Evolutionary conservation across 1,140 invertebrate genomes (phyloP).

Genomic region (Bradynema listronoti): DNA sequence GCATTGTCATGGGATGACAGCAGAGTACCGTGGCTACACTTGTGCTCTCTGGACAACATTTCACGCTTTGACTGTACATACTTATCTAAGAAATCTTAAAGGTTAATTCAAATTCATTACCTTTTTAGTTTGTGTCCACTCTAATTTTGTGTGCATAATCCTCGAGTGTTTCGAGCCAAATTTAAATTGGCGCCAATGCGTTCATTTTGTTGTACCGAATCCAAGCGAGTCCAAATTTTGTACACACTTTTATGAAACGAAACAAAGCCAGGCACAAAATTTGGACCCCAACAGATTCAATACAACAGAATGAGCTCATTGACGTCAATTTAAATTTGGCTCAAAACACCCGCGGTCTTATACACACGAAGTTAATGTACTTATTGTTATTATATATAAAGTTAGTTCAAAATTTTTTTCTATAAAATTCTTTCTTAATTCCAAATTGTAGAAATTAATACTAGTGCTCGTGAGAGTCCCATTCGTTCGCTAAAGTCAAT

Average conservation of each 20-base stretch:
- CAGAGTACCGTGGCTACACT: slow-evolving; percentile 74
- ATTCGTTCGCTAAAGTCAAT: slow-evolving; percentile 46
- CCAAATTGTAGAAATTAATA: slow-evolving; percentile 6
- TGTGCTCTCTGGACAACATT: slow-evolving; percentile 94
- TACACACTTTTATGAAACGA: too few relatives aligned
- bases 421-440: too few relatives aligned
- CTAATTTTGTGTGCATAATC: too few relatives aligned
- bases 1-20: slow-evolving; percentile 72
- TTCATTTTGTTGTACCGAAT: too few relatives aligned
- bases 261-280: slow-evolving; percentile 50
- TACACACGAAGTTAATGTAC: too few relatives aligned
- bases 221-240: too few relatives aligned
- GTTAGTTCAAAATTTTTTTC: slow-evolving; percentile 33
- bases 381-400: slow-evolving; percentile 3
- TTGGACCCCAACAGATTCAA: neutral
- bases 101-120: too few relatives aligned
- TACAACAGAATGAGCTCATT: neutral
- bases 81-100: slow-evolving; percentile 62
- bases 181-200: too few relatives aligned
- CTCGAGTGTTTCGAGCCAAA: too few relatives aligned
- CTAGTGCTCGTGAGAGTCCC: neutral
- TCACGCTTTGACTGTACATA: slow-evolving; percentile 79
- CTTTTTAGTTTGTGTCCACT: too few relatives aligned
- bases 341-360: too few relatives aligned
- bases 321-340: too few relatives aligned